A percentile compares a stretch with the other conserved stretches of the same genome.
phyloP scores from a whole-genome alignment of 2,797 vertebrate species.

The Enoplosus armatus region DNA sequence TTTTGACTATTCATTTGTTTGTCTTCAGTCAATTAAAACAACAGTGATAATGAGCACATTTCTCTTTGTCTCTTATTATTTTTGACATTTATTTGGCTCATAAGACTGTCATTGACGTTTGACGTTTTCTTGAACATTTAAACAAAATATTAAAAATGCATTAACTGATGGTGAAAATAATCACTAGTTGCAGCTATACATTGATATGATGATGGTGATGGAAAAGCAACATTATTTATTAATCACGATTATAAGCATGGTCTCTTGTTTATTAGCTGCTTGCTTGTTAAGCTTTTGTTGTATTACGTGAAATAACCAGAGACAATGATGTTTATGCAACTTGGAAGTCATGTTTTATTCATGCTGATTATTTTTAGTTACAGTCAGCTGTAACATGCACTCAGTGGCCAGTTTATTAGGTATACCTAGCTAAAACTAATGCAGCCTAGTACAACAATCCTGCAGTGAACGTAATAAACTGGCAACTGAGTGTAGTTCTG shows the following conservation, averaged over 20 bases:
- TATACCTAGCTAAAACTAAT: too few relatives aligned
- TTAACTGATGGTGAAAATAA: background rate
- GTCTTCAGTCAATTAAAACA: background rate
- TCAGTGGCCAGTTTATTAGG: too few relatives aligned
- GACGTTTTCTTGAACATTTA: background rate
- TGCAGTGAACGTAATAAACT: background rate
- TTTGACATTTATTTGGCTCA: background rate
- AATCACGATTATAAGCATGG: background rate
- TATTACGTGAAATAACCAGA: background rate
- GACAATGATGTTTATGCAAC: background rate
- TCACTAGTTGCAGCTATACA: background rate
- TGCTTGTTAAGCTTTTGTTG: background rate
- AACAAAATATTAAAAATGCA: background rate
- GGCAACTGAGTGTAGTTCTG: background rate
- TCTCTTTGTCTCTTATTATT: background rate
- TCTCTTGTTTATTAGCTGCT: background rate
- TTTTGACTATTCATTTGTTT: background rate
- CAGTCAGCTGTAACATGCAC: background rate
- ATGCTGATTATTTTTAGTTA: background rate
- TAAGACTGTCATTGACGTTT: background rate
- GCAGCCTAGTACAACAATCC: background rate
- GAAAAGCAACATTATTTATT: background rate
- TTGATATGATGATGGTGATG: background rate
- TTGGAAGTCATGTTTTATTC: slow-evolving; percentile 1
- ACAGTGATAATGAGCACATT: background rate